These are phyloP conservation scores for Pheosia gnoma DNA, from an alignment of 2,888 invertebrate genomes.

Conservation along the genomic window DNA sequence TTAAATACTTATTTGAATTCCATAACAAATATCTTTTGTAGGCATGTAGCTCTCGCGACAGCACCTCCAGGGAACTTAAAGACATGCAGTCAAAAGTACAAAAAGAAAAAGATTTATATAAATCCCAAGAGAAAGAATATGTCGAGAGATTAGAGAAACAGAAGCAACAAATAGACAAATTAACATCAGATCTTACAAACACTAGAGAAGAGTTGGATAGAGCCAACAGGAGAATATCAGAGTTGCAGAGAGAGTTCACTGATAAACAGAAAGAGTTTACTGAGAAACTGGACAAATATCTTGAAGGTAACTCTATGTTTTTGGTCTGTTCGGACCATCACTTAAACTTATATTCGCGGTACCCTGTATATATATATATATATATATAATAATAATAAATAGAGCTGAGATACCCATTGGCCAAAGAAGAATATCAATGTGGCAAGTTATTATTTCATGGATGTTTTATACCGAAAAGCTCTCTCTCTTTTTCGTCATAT, in stretches of 20 bases:
- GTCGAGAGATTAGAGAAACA: conserved; percentile 78
- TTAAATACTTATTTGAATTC: conserved; percentile 1
- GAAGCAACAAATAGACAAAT: conserved; percentile 78
- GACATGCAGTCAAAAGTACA: conserved; percentile 74
- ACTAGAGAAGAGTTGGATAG: conserved; percentile 81
- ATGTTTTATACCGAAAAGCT: too few species aligned
- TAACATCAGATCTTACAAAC: conserved; percentile 73
- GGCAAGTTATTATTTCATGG: too few species aligned
- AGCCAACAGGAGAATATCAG: conserved; percentile 82
- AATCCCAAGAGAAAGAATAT: conserved; percentile 71
- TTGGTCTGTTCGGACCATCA: background rate
- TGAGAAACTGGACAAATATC: conserved; percentile 70
- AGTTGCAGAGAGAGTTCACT: conserved; percentile 80
- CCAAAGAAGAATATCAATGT: too few species aligned
- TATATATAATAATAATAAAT: too few species aligned
- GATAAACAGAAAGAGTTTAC: conserved; percentile 81
- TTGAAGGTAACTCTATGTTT: conserved; percentile 56
- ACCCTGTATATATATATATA: too few species aligned
- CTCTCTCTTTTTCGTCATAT: too few species aligned
- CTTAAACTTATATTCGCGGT: too few species aligned
- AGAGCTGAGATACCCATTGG: too few species aligned
- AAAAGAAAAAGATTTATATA: conserved; percentile 67
- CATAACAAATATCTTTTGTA: conserved; percentile 51
- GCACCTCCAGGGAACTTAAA: conserved; percentile 82
- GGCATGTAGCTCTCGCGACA: conserved; percentile 85